Conservation (phyloP, 2,113 vertebrate species). For the Colossoma macropomum region DNA sequence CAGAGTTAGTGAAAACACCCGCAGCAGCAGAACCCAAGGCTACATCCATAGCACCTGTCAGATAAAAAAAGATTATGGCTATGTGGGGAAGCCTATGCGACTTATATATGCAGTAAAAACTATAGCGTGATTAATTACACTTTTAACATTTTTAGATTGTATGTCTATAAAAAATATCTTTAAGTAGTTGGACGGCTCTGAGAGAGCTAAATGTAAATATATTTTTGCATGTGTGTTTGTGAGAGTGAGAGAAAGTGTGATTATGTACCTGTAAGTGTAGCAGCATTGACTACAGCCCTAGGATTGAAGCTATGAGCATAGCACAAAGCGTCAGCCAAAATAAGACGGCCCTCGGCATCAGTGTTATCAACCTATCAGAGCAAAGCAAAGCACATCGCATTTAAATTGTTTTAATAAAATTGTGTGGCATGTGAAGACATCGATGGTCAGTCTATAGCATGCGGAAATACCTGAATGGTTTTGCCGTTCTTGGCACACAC, state of each 20-base stretch:
- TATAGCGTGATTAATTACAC: no score
- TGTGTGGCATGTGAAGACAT: background rate
- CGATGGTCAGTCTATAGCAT: background rate
- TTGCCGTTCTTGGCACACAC: conserved; percentile 89
- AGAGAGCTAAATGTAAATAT: no score
- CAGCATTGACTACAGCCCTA: conserved; percentile 88
- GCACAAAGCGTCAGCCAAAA: conserved; percentile 93
- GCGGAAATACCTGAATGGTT: conserved; percentile 91
- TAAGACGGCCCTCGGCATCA: conserved; percentile 91
- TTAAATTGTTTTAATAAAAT: background rate
- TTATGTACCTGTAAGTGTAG: conserved; percentile 89
- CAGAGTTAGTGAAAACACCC: conserved; percentile 94
- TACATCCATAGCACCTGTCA: conserved; percentile 91
- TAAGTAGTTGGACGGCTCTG: no score
- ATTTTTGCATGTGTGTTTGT: background rate
- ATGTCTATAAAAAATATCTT: no score
- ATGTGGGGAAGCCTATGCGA: background rate
- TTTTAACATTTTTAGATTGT: no score
- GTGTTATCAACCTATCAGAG: conserved; percentile 91
- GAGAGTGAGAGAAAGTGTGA: background rate
- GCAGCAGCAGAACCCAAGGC: conserved; percentile 92
- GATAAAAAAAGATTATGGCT: background rate
- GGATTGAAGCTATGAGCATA: conserved; percentile 91
- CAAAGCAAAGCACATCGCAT: background rate
- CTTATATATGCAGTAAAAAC: no score